Base-by-base conservation (phyloP, 2,888 invertebrate genomes). In the Cerastoderma edule region DNA sequence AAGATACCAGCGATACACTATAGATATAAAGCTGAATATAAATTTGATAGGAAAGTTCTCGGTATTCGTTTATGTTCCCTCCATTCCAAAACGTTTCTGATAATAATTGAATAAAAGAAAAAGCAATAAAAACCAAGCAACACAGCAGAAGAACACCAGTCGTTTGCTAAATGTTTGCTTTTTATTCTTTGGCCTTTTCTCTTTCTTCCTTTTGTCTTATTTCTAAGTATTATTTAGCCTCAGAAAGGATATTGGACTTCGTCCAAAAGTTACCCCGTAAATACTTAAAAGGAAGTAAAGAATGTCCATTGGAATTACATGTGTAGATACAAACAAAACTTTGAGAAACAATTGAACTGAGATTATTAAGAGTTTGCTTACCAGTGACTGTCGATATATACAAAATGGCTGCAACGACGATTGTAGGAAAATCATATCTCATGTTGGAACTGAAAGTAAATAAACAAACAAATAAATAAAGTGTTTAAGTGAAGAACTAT, bases 321-420 rank as follows among this genome's bases (percentile, higher is more conserved):
- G 19, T 19, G 16, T 10, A 39, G 39, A 13, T 16, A 13, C 16
- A 13, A 39, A 13, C 39, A 16, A 13, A 16, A 16, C 39, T 10
- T 39, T 16, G 16, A 39, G 16, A 39, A 13, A 13, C 16, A 13
- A 39, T 39, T 39, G 8, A 16, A 8, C 8, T 39, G 39, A 8
- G 16, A 39, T 39, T 8, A 39, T 10, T 39, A 39, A 8, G 39
- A 39, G 16, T 10, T 39, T 16, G 39, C 53, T 53, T 24, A 53
- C 53, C 53, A 27, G 53, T 53, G 10, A 53, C 53, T 53, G 27
- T 4, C 24, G 53, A 53, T 13, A 53, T 53, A 24, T 53, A 53
- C 27, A 53, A 53, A 28, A 53, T 24, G 3, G 27, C 6, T 13
- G 53, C 53, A 4, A 53, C 28, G 10, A 22, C 53, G 10, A 53